Percentiles rank a stretch among this genome's conserved stretches.
These are phyloP conservation scores for Spea multiplicata DNA, from an alignment of 2,113 vertebrate genomes.

Conservation along the genomic window DNA sequence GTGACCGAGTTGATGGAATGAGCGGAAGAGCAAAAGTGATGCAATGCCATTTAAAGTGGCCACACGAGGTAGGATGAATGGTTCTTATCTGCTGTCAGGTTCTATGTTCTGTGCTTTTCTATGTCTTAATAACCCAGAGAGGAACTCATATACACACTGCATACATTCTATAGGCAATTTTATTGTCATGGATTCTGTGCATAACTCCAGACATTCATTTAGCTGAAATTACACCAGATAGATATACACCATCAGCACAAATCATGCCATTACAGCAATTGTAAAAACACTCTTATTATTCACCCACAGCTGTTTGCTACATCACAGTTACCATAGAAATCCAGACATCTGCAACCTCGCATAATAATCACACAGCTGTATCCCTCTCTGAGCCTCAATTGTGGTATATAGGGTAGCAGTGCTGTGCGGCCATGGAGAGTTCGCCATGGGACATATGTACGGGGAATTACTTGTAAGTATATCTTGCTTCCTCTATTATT, in stretches of 20 bases:
- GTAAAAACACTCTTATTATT: background rate
- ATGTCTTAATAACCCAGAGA: too few species aligned
- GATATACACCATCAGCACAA: background rate
- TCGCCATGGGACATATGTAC: background rate
- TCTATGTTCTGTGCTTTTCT: too few species aligned
- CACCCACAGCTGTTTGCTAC: conserved; percentile 16
- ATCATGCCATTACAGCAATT: background rate
- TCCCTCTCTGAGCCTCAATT: background rate
- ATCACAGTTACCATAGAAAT: conserved; percentile 17
- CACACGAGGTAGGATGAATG: too few species aligned
- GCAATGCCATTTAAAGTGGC: too few species aligned
- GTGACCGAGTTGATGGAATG: too few species aligned
- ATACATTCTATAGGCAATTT: background rate
- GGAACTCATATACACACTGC: too few species aligned
- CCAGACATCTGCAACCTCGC: background rate
- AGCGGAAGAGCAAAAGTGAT: too few species aligned
- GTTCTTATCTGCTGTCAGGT: too few species aligned
- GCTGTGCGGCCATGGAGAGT: background rate
- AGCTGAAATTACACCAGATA: conserved; percentile 11
- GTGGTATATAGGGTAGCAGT: background rate
- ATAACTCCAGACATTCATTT: background rate
- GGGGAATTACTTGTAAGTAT: background rate
- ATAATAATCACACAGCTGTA: background rate
- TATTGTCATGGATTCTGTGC: background rate
- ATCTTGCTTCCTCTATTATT: too few species aligned